These are phyloP conservation scores for Eurypyga helias DNA, from an alignment of 2,113 vertebrate genomes.

Conservation along the genomic window DNA sequence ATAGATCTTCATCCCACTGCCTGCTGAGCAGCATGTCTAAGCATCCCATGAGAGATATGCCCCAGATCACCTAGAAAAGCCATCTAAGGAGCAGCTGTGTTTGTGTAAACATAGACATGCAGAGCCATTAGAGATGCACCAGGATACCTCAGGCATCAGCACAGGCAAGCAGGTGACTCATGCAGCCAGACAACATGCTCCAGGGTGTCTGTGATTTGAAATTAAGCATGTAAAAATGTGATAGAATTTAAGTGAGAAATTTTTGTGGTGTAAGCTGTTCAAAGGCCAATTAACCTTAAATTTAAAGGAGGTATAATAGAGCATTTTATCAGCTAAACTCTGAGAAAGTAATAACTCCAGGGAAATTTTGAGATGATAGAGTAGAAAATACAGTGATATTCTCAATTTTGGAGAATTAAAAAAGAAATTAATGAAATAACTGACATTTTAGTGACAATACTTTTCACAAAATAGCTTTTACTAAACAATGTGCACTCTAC, in stretches of 20 bases:
- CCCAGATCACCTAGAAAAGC: not conserved
- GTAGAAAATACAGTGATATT: not conserved
- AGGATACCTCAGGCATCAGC: fast-evolving
- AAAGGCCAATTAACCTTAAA: not conserved
- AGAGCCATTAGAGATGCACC: not conserved
- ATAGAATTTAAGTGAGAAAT: fast-evolving
- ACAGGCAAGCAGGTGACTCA: not conserved
- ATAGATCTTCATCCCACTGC: not conserved
- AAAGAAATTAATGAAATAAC: not conserved
- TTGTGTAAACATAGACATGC: not conserved
- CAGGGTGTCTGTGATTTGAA: not conserved
- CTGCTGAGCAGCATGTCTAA: not conserved
- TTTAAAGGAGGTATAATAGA: not conserved
- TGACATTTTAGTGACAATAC: not conserved
- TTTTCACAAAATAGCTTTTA: not conserved
- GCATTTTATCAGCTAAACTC: not conserved
- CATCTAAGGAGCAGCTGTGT: not conserved
- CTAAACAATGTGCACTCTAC: not conserved
- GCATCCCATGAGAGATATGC: not conserved
- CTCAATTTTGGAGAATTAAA: not conserved
- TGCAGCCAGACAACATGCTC: not conserved
- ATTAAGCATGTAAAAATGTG: not conserved
- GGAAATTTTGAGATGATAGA: not conserved
- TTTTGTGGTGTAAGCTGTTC: not conserved
- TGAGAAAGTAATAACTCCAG: not conserved